These are phyloP conservation scores for Lepus oiostolus DNA, from an alignment of 2,797 vertebrate species.

Conservation along the genomic window DNA sequence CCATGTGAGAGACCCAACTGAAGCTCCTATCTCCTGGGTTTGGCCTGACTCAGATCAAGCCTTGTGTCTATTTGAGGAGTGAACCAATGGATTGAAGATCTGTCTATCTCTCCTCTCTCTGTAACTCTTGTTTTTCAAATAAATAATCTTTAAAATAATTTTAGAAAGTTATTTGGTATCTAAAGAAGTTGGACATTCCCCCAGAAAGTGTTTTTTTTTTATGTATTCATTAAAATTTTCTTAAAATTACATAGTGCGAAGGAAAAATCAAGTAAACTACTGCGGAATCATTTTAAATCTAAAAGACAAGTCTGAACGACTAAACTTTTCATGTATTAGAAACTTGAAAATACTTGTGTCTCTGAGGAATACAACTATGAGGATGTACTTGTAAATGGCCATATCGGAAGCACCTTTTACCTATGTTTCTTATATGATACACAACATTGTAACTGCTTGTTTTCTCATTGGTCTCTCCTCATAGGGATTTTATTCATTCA, in stretches of 20 bases:
- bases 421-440: background rate
- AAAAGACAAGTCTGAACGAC: background rate
- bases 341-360: background rate
- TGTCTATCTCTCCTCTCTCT: too few relatives aligned
- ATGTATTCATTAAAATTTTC: background rate
- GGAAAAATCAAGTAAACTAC: background rate
- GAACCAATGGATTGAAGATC: too few relatives aligned
- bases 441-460: background rate
- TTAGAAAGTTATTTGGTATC: background rate
- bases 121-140: too few relatives aligned
- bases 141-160: background rate
- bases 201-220: conserved; percentile 39
- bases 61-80: too few relatives aligned
- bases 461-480: background rate
- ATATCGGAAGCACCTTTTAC: background rate
- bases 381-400: background rate
- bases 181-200: background rate
- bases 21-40: too few relatives aligned
- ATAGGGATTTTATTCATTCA: background rate
- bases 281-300: background rate
- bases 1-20: too few relatives aligned
- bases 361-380: background rate
- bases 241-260: background rate
- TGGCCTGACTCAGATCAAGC: too few relatives aligned
- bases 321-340: background rate